Conservation (phyloP, 2,797 vertebrate genomes). For the Oryzias sinensis region DNA sequence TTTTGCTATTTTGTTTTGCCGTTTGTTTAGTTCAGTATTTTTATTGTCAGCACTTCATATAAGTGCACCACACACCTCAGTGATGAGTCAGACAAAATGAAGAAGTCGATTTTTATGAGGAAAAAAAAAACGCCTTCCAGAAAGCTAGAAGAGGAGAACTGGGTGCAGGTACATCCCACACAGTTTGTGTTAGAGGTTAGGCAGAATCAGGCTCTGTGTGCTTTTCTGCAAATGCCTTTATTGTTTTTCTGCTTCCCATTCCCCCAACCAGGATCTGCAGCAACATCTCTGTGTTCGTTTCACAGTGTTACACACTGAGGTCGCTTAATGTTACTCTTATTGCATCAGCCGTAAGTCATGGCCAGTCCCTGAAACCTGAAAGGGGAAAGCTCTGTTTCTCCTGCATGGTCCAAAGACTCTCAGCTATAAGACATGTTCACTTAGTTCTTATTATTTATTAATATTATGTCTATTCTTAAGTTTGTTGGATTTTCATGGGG, state of each 20-base stretch:
- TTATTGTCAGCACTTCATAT: conserved; percentile 12
- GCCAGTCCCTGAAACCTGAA: conserved; percentile 3
- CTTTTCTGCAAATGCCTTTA: neutral
- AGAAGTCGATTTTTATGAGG: conserved; percentile 1
- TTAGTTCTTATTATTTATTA: neutral
- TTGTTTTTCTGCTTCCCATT: neutral
- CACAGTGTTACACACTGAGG: neutral
- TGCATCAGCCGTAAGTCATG: conserved; percentile 41
- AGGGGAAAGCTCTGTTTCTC: neutral
- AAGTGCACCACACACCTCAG: conserved; percentile 6
- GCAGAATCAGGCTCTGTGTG: neutral
- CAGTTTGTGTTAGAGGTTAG: conserved; percentile 7
- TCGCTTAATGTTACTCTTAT: conserved; percentile 21
- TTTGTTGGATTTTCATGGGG: too few species aligned
- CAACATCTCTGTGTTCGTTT: conserved; percentile 6
- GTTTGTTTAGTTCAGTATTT: neutral
- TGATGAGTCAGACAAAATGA: conserved; percentile 30
- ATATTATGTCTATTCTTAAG: too few species aligned
- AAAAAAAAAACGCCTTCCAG: conserved; percentile 5
- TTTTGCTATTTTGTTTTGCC: neutral
- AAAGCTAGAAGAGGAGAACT: neutral
- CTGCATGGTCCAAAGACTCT: neutral
- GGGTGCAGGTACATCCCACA: neutral
- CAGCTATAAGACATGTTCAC: neutral
- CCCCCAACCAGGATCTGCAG: neutral